phyloP scores from a whole-genome alignment of 2,113 vertebrate species.

The Dasyornis broadbenti region DNA sequence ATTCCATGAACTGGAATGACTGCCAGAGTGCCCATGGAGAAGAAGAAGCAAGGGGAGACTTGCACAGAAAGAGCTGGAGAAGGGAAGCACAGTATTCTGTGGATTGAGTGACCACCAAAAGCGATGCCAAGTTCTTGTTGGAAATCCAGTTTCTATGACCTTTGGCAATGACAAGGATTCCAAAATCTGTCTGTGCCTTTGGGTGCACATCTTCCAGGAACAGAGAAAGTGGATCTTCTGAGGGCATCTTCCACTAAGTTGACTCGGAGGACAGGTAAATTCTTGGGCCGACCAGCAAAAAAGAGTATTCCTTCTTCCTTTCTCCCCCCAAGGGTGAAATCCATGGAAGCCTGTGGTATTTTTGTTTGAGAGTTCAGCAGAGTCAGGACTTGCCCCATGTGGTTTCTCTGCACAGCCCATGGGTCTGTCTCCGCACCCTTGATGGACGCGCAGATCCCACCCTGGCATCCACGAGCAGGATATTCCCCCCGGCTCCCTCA shows the following conservation, averaged over 20 bases:
- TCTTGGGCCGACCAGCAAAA: neutral
- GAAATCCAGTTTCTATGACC: neutral
- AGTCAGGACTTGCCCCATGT: rapidly evolving
- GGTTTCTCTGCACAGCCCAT: neutral
- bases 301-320: neutral
- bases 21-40: neutral
- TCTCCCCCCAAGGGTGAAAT: neutral
- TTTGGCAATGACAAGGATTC: neutral
- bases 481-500: neutral
- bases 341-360: neutral
- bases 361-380: neutral
- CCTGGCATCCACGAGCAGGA: rapidly evolving
- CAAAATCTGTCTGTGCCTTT: neutral
- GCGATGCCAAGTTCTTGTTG: neutral
- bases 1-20: neutral
- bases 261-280: neutral
- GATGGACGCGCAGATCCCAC: neutral
- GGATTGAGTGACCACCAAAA: neutral
- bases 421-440: rapidly evolving
- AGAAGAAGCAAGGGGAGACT: neutral
- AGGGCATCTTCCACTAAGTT: neutral
- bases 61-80: neutral
- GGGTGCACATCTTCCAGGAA: neutral
- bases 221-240: neutral
- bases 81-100: neutral